phyloP scores from a whole-genome alignment of 2,888 invertebrate species.

The Apotomis turbidana region DNA sequence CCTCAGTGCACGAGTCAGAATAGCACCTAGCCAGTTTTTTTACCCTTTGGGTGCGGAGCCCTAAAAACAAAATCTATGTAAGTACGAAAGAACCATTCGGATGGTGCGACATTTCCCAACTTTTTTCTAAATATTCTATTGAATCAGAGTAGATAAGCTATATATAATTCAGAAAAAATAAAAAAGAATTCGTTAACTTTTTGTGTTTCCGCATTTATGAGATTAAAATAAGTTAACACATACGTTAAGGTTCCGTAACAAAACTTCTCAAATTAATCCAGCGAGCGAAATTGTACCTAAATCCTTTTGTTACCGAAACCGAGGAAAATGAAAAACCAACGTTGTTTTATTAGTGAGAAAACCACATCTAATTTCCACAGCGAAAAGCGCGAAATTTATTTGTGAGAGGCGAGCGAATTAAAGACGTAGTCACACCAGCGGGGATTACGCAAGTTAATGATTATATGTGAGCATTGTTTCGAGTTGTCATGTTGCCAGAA shows the following conservation, averaged over 20 bases:
- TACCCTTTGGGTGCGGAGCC: no score
- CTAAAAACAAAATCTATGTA: no score
- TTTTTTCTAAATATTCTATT: no score
- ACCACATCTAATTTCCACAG: conserved; percentile 39
- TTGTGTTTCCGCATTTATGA: not conserved
- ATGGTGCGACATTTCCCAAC: no score
- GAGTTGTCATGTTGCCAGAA: not conserved
- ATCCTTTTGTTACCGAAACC: conserved; percentile 6
- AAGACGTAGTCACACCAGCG: conserved; percentile 31
- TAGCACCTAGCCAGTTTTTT: no score
- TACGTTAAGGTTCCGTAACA: not conserved
- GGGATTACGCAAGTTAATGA: conserved; percentile 24
- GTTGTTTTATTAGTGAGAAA: conserved; percentile 40
- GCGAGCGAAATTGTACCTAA: conserved; percentile 14
- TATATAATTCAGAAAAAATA: no score
- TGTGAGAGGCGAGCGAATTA: conserved; percentile 38
- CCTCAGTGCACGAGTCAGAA: no score
- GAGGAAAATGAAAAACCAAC: conserved; percentile 30
- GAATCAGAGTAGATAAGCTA: no score
- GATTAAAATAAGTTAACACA: not conserved
- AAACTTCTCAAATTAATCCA: conserved; percentile 1
- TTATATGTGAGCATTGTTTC: conserved; percentile 18
- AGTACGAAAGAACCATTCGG: no score
- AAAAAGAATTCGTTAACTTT: no score
- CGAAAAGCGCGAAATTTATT: conserved; percentile 40